Conservation (phyloP, 1,140 invertebrate species). For the Laupala kohalensis region DNA sequence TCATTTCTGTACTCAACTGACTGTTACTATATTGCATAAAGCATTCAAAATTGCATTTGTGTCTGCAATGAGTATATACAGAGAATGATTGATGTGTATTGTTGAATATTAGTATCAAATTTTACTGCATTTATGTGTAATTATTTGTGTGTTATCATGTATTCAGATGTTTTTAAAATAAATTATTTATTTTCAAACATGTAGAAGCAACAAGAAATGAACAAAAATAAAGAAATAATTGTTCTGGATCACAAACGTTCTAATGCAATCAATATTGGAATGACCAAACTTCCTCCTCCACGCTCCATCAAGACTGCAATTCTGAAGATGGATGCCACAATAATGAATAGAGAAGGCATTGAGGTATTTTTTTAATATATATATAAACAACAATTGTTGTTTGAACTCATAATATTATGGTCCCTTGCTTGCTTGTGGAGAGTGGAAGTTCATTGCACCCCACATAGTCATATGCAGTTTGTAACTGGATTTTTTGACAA, state of each 20-base stretch:
- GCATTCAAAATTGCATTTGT: background rate
- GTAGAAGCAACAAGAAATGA: slow-evolving; percentile 84
- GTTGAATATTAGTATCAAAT: no score
- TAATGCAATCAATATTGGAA: slow-evolving; percentile 99
- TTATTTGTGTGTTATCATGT: no score
- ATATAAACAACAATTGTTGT: no score
- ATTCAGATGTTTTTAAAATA: no score
- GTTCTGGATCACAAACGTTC: slow-evolving; percentile 95
- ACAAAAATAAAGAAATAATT: slow-evolving; percentile 89
- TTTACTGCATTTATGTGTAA: no score
- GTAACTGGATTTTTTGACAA: no score
- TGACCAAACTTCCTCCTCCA: slow-evolving; percentile 95
- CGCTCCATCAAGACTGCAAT: slow-evolving; percentile 96
- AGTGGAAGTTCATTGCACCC: no score
- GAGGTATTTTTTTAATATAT: slow-evolving; percentile 57
- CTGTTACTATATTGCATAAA: background rate
- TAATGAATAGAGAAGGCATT: slow-evolving; percentile 96
- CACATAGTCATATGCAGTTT: no score
- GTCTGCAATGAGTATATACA: background rate
- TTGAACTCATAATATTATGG: no score
- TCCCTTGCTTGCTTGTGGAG: no score
- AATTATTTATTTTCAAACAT: slow-evolving; percentile 15
- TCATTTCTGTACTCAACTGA: background rate
- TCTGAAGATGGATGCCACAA: slow-evolving; percentile 96
- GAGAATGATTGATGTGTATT: no score